phyloP scores from a whole-genome alignment of 2,797 vertebrate genomes.

The Rhadinocentrus ornatus region DNA sequence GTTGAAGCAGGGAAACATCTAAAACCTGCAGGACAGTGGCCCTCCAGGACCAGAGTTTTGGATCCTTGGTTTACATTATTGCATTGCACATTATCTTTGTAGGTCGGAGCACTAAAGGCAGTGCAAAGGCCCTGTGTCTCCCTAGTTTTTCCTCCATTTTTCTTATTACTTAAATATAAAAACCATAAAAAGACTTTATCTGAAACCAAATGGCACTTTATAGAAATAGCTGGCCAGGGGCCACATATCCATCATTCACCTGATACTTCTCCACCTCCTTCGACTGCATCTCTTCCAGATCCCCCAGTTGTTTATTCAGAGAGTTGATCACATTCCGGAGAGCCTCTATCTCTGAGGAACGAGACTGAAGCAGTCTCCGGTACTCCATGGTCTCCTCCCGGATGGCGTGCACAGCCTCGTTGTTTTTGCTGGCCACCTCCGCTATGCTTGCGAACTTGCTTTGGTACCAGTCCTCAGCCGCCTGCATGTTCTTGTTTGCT shows the following conservation, averaged over 20 bases:
- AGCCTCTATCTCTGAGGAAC: slow-evolving; percentile 87
- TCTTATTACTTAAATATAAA: not conserved
- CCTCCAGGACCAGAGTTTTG: too few relatives aligned
- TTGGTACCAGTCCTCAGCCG: slow-evolving; percentile 86
- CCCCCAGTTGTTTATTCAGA: slow-evolving; percentile 83
- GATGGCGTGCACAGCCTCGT: slow-evolving; percentile 84
- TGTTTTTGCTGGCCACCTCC: slow-evolving; percentile 83
- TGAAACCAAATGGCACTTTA: not conserved
- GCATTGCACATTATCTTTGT: too few relatives aligned
- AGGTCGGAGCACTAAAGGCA: too few relatives aligned
- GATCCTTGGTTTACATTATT: too few relatives aligned
- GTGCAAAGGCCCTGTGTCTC: too few relatives aligned
- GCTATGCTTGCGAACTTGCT: slow-evolving; percentile 84
- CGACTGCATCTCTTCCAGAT: slow-evolving; percentile 82
- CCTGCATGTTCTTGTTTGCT: slow-evolving; percentile 86
- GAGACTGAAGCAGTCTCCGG: slow-evolving; percentile 84
- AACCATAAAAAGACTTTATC: not conserved
- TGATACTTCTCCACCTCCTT: slow-evolving; percentile 87
- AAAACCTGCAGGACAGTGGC: too few relatives aligned
- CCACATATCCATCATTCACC: slow-evolving; percentile 67
- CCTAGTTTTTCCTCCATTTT: not conserved
- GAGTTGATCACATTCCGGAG: slow-evolving; percentile 85
- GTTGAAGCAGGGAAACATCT: too few relatives aligned
- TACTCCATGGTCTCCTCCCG: slow-evolving; percentile 89
- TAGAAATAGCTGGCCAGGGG: not conserved